Evolutionary conservation across 1,140 invertebrate species (phyloP).

Genomic region (Eciton burchellii): DNA sequence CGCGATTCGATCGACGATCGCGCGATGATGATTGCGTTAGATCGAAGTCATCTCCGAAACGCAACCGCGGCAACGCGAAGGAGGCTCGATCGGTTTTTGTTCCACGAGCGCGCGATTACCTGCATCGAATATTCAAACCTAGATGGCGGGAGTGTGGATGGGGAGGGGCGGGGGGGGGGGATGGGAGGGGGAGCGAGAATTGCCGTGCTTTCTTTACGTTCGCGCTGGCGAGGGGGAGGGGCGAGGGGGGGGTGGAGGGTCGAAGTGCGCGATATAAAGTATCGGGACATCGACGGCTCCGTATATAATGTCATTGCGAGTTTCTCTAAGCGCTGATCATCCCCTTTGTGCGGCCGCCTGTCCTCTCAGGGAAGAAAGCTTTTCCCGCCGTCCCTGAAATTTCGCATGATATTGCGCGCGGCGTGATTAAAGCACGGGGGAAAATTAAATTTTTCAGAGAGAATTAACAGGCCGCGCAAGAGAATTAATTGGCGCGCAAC

Average conservation of each 20-base stretch:
- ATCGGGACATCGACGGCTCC: background rate
- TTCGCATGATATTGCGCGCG: constrained; percentile 31
- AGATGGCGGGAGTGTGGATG: too few species aligned
- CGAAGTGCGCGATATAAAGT: background rate
- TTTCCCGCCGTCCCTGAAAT: constrained; percentile 33
- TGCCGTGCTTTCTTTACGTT: background rate
- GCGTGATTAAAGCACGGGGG: constrained; percentile 52
- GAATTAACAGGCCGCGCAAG: constrained; percentile 55
- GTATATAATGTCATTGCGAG: constrained; percentile 33
- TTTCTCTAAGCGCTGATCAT: constrained; percentile 23
- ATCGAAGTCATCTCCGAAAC: background rate
- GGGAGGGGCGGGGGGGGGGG: too few species aligned
- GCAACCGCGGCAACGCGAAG: constrained; percentile 1
- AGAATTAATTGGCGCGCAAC: constrained; percentile 53
- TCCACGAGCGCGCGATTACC: background rate
- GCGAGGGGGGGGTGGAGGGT: too few species aligned
- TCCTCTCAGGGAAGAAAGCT: constrained; percentile 45
- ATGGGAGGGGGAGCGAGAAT: background rate
- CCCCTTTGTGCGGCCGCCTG: background rate
- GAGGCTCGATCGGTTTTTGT: background rate
- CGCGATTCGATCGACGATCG: too few species aligned
- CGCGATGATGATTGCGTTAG: too few species aligned
- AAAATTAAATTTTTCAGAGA: constrained; percentile 57
- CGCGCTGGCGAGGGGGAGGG: background rate
- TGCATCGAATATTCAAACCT: background rate